Percentiles rank a stretch among this genome's conserved stretches.
phyloP scores from a whole-genome alignment of 2,113 vertebrate genomes.

The Paratilapia polleni region DNA sequence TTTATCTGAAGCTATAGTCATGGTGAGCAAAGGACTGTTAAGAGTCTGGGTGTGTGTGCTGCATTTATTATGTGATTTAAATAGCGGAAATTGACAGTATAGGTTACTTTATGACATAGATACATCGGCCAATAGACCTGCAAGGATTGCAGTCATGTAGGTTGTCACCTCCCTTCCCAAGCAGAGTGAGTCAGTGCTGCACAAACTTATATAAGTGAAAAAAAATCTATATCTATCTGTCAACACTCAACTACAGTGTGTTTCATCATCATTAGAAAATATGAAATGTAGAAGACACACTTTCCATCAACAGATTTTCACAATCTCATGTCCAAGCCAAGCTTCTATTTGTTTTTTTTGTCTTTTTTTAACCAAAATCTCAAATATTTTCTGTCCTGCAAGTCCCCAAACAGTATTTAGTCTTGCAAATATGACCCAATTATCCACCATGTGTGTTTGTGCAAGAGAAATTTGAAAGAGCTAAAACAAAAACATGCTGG shows the following conservation, averaged over 20 bases:
- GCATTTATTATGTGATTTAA: constrained; percentile 24
- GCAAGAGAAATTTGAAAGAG: neutral
- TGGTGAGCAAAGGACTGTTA: constrained; percentile 1
- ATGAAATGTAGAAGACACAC: constrained; percentile 19
- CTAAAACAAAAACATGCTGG: neutral
- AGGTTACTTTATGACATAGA: constrained; percentile 14
- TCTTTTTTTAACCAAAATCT: constrained; percentile 12
- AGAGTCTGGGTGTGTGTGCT: neutral
- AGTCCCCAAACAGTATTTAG: neutral
- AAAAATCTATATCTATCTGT: constrained; percentile 4
- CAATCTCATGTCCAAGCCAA: constrained; percentile 17
- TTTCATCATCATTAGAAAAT: constrained; percentile 18
- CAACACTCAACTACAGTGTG: neutral
- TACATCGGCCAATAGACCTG: neutral
- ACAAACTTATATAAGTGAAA: neutral
- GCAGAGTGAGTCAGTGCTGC: constrained; percentile 31
- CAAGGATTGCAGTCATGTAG: constrained; percentile 19
- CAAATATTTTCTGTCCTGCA: neutral
- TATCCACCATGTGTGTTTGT: neutral
- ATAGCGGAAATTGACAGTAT: constrained; percentile 15
- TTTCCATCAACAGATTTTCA: constrained; percentile 24
- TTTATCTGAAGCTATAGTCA: constrained; percentile 46
- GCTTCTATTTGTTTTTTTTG: constrained; percentile 5
- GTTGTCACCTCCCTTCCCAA: constrained; percentile 28
- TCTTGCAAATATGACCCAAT: neutral